phyloP scores from a whole-genome alignment of 2,797 vertebrate genomes.

The Melanotaenia trifasciata region DNA sequence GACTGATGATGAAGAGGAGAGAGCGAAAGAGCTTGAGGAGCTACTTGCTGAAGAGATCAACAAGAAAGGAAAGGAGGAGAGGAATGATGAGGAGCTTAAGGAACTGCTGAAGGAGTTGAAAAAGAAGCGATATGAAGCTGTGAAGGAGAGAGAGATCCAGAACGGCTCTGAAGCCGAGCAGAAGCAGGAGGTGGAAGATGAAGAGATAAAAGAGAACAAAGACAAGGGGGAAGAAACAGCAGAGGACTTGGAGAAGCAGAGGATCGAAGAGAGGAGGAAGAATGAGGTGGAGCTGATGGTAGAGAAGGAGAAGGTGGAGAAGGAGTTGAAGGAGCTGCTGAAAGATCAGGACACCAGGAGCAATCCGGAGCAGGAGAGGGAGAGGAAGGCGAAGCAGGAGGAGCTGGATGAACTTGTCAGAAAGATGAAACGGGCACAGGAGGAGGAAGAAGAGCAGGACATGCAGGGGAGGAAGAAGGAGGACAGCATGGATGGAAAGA shows the following conservation, averaged over 20 bases:
- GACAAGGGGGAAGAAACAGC: slow-evolving; percentile 21
- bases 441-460: slow-evolving; percentile 30
- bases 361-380: slow-evolving; percentile 66
- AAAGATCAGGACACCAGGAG: slow-evolving; percentile 63
- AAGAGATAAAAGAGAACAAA: slow-evolving; percentile 36
- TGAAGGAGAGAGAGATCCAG: slow-evolving; percentile 66
- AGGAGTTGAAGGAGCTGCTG: slow-evolving; percentile 72
- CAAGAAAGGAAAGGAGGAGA: slow-evolving; percentile 71
- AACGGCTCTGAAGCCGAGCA: slow-evolving; percentile 37
- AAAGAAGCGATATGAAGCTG: slow-evolving; percentile 71
- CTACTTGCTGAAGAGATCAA: slow-evolving; percentile 72
- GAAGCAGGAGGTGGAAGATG: slow-evolving; percentile 32
- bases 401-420: slow-evolving; percentile 80
- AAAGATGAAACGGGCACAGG: slow-evolving; percentile 76
- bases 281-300: slow-evolving; percentile 75
- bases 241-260: slow-evolving; percentile 63
- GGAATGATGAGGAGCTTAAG: slow-evolving; percentile 69
- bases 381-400: slow-evolving; percentile 78
- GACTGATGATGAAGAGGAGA: slow-evolving; percentile 63
- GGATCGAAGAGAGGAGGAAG: slow-evolving; percentile 64
- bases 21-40: slow-evolving; percentile 76
- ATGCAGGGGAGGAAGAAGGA: slow-evolving; percentile 33
- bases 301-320: slow-evolving; percentile 79
- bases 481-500: background rate
- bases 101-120: slow-evolving; percentile 77